Conservation (phyloP, 2,113 vertebrate genomes). For the Cryptoleucopteryx plumbea region DNA sequence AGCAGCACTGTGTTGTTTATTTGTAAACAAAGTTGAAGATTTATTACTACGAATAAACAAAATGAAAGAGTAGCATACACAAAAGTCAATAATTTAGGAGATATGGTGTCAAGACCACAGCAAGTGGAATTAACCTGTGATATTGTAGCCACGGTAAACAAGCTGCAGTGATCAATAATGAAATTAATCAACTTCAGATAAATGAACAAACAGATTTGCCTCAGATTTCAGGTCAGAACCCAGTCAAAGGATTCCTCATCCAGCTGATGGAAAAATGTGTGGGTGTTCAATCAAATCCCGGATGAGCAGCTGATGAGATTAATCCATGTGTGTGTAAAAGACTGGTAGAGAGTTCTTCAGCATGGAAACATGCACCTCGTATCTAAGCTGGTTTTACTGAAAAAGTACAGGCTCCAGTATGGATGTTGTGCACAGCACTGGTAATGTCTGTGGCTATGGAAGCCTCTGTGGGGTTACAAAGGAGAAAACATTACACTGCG, state of each 20-base stretch:
- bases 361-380: not conserved
- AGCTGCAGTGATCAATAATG: slow-evolving; percentile 2
- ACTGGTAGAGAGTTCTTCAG: not conserved
- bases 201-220: slow-evolving; percentile 5
- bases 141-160: slow-evolving; percentile 1
- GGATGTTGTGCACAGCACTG: not conserved
- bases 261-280: not conserved
- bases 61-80: not conserved
- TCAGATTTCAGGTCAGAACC: not conserved
- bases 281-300: not conserved
- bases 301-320: not conserved
- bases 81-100: slow-evolving; percentile 24
- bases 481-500: not conserved
- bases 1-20: not conserved
- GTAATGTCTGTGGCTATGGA: not conserved
- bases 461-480: not conserved
- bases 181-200: slow-evolving; percentile 47
- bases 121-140: slow-evolving; percentile 33
- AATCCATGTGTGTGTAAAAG: not conserved
- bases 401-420: not conserved
- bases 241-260: not conserved
- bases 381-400: not conserved
- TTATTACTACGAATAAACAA: slow-evolving; percentile 15
- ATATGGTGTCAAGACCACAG: not conserved
- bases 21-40: not conserved